Percentiles rank a stretch among this genome's conserved stretches.
Conservation (phyloP, 37 sponge, comb jelly and placozoan genomes). For the Aphrocallistes beatrix region DNA sequence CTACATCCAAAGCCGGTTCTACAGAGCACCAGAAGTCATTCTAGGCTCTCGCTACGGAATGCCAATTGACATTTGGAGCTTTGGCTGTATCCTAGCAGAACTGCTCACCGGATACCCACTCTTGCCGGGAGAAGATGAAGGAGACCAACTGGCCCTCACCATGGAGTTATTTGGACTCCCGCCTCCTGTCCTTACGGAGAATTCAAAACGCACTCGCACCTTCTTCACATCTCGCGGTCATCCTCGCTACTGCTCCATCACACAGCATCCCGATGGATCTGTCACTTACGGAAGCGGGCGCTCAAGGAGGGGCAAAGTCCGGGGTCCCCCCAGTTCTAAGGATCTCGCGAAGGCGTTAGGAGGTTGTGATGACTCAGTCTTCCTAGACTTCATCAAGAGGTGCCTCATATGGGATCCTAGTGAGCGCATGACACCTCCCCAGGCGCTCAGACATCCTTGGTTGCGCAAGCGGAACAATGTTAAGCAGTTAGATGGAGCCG, state of each 20-base stretch:
- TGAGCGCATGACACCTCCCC: slow-evolving; percentile 51
- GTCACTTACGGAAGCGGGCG: slow-evolving; percentile 48
- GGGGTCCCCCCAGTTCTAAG: slow-evolving; percentile 68
- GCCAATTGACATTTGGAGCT: slow-evolving; percentile 50
- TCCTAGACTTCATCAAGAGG: slow-evolving; percentile 69
- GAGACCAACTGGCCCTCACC: slow-evolving; percentile 35
- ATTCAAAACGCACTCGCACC: slow-evolving; percentile 30
- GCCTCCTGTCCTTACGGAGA: slow-evolving; percentile 25
- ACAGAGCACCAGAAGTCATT: slow-evolving; percentile 41
- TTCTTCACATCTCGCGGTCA: slow-evolving; percentile 44
- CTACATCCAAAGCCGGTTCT: slow-evolving; percentile 42
- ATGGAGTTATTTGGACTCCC: slow-evolving; percentile 38
- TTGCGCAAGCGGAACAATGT: slow-evolving; percentile 27
- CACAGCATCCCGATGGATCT: slow-evolving; percentile 48
- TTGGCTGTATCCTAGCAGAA: slow-evolving; percentile 41
- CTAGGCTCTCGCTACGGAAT: slow-evolving; percentile 38
- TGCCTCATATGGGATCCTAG: slow-evolving; percentile 73
- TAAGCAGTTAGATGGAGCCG: neutral
- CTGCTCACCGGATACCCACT: slow-evolving; percentile 37
- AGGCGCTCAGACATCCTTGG: slow-evolving; percentile 70
- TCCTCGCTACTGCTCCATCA: slow-evolving; percentile 45
- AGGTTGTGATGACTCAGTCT: slow-evolving; percentile 50
- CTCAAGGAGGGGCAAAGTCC: slow-evolving; percentile 72
- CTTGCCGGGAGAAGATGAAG: slow-evolving; percentile 35
- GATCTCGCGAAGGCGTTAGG: slow-evolving; percentile 73